Conservation (phyloP, 1,140 invertebrate species). For the Caenorhabditis inopinata region DNA sequence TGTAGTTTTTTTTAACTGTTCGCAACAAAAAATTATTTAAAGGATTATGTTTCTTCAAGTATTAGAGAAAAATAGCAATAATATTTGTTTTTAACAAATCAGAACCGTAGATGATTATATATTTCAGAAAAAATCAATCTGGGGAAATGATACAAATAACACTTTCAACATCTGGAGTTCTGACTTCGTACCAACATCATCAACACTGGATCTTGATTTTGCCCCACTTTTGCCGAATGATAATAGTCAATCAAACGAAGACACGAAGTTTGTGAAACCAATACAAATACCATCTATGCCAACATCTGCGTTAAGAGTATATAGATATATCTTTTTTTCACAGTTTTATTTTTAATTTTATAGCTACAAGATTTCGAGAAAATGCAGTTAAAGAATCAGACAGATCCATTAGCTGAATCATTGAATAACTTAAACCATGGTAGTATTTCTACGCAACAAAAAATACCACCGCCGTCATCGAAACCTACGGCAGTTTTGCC, state of each 20-base stretch:
- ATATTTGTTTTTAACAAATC: too few species aligned
- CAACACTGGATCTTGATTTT: neutral
- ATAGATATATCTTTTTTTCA: neutral
- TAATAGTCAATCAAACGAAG: neutral
- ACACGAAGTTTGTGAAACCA: neutral
- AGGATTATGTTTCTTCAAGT: too few species aligned
- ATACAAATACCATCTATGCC: slow-evolving; percentile 28
- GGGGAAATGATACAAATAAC: neutral
- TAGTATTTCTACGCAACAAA: neutral
- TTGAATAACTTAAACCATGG: neutral
- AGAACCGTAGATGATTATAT: neutral
- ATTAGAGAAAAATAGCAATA: too few species aligned
- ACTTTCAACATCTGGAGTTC: slow-evolving; percentile 22
- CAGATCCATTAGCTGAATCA: neutral
- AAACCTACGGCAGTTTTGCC: too few species aligned
- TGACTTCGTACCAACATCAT: neutral
- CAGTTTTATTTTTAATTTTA: neutral
- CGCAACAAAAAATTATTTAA: too few species aligned
- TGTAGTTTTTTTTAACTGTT: too few species aligned
- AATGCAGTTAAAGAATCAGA: neutral
- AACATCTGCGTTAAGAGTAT: neutral
- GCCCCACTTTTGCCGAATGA: neutral
- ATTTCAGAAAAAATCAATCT: slow-evolving; percentile 11
- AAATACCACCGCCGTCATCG: neutral
- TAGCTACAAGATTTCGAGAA: slow-evolving; percentile 17